Conservation (phyloP, 2,113 vertebrate genomes). For the Alexandromys fortis region DNA sequence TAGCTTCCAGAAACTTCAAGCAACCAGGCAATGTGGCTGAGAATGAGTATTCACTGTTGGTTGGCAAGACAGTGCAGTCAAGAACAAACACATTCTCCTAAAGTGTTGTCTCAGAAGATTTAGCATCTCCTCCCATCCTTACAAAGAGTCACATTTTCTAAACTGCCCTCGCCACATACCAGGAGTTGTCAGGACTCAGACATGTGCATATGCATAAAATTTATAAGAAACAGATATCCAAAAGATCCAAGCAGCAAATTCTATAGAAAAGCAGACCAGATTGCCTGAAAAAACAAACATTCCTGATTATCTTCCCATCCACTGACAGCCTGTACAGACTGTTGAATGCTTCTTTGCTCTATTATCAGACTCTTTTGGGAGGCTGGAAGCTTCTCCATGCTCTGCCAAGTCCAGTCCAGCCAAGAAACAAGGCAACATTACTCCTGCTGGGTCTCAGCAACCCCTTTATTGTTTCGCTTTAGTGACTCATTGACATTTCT, state of each 20-base stretch:
- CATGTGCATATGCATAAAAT: neutral
- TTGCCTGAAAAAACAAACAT: neutral
- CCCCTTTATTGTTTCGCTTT: slow-evolving; percentile 23
- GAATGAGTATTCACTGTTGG: neutral
- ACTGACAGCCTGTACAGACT: rapidly evolving
- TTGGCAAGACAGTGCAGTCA: neutral
- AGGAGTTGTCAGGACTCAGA: neutral
- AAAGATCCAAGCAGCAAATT: neutral
- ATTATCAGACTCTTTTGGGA: neutral
- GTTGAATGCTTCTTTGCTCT: neutral
- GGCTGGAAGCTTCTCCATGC: neutral
- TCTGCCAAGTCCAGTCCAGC: neutral
- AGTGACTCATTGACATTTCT: slow-evolving; percentile 58
- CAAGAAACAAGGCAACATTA: neutral
- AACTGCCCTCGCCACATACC: neutral
- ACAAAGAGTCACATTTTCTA: neutral
- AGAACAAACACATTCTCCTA: neutral
- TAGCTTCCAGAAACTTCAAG: neutral
- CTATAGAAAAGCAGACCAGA: neutral
- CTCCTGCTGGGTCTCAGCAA: neutral
- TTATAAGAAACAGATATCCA: slow-evolving; percentile 1
- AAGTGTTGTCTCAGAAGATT: neutral
- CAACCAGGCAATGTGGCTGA: neutral
- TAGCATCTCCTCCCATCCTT: neutral
- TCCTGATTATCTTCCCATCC: neutral